phyloP scores from a whole-genome alignment of 2,888 invertebrate species.

The Linhomoeus sp. region DNA sequence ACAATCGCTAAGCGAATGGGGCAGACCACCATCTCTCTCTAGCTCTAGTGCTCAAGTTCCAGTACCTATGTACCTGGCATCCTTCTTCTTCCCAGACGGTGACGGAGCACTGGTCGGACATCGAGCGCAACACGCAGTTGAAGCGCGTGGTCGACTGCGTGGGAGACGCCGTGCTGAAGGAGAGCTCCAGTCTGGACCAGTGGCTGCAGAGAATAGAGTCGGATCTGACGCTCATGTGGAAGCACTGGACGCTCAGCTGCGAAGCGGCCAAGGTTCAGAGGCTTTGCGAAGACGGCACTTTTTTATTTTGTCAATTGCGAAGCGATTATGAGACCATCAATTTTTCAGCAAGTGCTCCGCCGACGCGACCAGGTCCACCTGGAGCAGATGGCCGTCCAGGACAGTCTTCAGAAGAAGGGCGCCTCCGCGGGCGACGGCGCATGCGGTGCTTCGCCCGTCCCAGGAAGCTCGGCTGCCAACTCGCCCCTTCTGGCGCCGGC shows the following conservation, averaged over 20 bases:
- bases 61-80: too few species aligned
- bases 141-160: not conserved
- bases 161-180: not conserved
- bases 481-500: too few species aligned
- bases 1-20: too few species aligned
- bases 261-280: not conserved
- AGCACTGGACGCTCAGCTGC: not conserved
- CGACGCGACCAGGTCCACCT: not conserved
- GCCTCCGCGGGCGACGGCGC: too few species aligned
- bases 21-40: too few species aligned
- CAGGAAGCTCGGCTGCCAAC: too few species aligned
- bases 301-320: too few species aligned
- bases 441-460: too few species aligned
- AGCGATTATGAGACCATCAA: too few species aligned
- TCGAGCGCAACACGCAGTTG: not conserved
- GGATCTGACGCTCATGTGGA: not conserved
- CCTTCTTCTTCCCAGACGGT: not conserved
- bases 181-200: not conserved
- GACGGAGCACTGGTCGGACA: not conserved
- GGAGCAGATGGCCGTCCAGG: not conserved
- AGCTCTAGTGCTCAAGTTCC: too few species aligned
- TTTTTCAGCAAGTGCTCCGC: not conserved
- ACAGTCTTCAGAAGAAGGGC: not conserved
- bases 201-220: not conserved
- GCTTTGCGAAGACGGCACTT: not conserved